Percentiles rank a stretch among this genome's conserved stretches.
phyloP scores from a whole-genome alignment of 2,113 vertebrate species.

The Corvus cornix region DNA sequence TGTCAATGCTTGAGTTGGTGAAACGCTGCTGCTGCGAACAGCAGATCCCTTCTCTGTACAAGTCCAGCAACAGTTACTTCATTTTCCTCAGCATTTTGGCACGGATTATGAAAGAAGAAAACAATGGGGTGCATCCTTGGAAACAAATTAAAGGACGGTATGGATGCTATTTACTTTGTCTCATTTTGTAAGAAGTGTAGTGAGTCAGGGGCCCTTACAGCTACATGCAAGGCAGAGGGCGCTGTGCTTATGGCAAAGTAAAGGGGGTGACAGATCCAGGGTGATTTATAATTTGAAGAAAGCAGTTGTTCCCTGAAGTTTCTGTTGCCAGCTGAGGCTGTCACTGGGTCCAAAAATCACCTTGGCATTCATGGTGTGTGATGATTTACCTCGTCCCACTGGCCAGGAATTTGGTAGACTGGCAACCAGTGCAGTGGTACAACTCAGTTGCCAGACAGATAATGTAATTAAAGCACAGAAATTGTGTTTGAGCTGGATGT shows the following conservation, averaged over 20 bases:
- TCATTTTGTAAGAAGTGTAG: background rate
- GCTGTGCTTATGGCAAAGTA: background rate
- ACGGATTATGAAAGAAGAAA: conserved; percentile 82
- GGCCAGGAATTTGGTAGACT: background rate
- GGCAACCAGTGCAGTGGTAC: background rate
- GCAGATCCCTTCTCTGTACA: conserved; percentile 78
- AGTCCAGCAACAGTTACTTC: conserved; percentile 88
- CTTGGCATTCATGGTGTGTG: background rate
- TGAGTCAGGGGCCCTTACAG: background rate
- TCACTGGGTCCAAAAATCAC: background rate
- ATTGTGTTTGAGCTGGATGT: background rate
- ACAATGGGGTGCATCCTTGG: conserved; percentile 82
- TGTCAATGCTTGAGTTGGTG: conserved; percentile 85
- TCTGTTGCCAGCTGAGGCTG: background rate
- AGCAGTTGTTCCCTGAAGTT: background rate
- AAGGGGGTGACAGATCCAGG: background rate
- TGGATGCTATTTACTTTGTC: background rate
- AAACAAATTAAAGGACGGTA: conserved; percentile 98
- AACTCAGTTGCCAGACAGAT: background rate
- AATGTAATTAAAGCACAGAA: conserved; percentile 3
- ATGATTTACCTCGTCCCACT: background rate
- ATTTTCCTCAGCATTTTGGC: conserved; percentile 93
- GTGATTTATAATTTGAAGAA: background rate
- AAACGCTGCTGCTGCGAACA: conserved; percentile 81
- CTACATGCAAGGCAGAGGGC: accelerated